Evolutionary conservation across 2,888 invertebrate species (phyloP).

Genomic region (Tetragonisca angustula): DNA sequence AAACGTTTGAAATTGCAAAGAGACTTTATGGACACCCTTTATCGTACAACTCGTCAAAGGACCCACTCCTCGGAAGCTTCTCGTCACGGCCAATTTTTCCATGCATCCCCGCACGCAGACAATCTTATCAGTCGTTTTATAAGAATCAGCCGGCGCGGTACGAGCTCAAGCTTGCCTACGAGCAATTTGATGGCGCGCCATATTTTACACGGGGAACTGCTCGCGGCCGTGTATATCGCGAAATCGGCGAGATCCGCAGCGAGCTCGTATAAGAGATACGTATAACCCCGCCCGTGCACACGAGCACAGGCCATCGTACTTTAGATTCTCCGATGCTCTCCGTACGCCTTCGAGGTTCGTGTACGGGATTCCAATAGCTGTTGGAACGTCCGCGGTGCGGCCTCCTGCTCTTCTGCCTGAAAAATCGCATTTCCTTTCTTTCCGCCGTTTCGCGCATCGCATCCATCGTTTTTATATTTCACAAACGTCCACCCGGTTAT

Average conservation of each 20-base stretch:
- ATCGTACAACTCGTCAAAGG: not conserved
- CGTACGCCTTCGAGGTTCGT: slow-evolving; percentile 50
- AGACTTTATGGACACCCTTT: too few species aligned
- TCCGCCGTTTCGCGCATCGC: slow-evolving; percentile 20
- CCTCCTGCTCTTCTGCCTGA: slow-evolving; percentile 4
- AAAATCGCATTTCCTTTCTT: slow-evolving; percentile 53
- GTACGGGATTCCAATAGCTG: slow-evolving; percentile 57
- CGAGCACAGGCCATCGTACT: slow-evolving; percentile 47
- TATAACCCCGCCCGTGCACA: slow-evolving; percentile 42
- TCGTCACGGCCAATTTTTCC: slow-evolving; percentile 9
- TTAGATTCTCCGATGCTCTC: slow-evolving; percentile 59
- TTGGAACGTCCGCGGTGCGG: slow-evolving; percentile 17
- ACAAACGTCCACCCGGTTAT: not conserved
- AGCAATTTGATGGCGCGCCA: slow-evolving; percentile 65
- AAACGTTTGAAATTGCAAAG: too few species aligned
- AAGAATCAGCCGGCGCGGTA: slow-evolving; percentile 23
- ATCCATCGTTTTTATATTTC: slow-evolving; percentile 33
- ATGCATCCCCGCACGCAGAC: slow-evolving; percentile 19
- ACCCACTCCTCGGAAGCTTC: not conserved
- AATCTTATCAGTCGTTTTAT: slow-evolving; percentile 32
- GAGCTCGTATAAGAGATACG: slow-evolving; percentile 51
- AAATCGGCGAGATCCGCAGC: slow-evolving; percentile 65
- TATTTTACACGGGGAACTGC: slow-evolving; percentile 62
- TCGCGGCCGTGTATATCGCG: slow-evolving; percentile 58
- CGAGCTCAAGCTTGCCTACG: slow-evolving; percentile 32